Evolutionary conservation across 2,113 vertebrate genomes (phyloP).

Genomic region (Poecilia latipinna): DNA sequence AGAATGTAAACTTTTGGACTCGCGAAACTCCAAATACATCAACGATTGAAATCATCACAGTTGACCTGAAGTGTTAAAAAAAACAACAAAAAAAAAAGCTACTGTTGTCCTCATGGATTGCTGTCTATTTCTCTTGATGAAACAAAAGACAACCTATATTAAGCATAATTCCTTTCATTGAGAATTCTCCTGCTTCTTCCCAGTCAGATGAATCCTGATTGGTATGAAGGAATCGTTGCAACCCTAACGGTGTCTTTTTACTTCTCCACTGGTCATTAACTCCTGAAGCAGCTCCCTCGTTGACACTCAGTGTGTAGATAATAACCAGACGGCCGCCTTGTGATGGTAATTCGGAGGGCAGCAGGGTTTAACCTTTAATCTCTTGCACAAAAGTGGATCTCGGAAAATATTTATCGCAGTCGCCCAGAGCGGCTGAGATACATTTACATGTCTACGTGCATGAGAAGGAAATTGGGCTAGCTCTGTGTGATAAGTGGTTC

Average conservation of each 20-base stretch:
- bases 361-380: slow-evolving; percentile 57
- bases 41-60: slow-evolving; percentile 35
- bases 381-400: slow-evolving; percentile 16
- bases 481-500: slow-evolving; percentile 1
- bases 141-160: background rate
- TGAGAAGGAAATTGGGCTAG: background rate
- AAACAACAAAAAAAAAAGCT: background rate
- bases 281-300: slow-evolving; percentile 26
- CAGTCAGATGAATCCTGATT: slow-evolving; percentile 27
- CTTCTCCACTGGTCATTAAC: slow-evolving; percentile 39
- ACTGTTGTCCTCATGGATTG: background rate
- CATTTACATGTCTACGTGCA: background rate
- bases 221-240: slow-evolving; percentile 1
- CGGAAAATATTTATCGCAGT: slow-evolving; percentile 1
- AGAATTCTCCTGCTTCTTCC: background rate
- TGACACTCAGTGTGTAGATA: slow-evolving; percentile 32
- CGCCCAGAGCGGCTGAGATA: background rate
- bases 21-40: slow-evolving; percentile 13
- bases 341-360: slow-evolving; percentile 56
- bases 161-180: slow-evolving; percentile 11
- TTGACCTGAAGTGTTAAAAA: slow-evolving; percentile 35
- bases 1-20: background rate
- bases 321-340: slow-evolving; percentile 31
- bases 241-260: slow-evolving; percentile 9
- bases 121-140: slow-evolving; percentile 30